Conservation (phyloP, 2,113 vertebrate genomes). For the Calyptommatus sinebrachiatus region DNA sequence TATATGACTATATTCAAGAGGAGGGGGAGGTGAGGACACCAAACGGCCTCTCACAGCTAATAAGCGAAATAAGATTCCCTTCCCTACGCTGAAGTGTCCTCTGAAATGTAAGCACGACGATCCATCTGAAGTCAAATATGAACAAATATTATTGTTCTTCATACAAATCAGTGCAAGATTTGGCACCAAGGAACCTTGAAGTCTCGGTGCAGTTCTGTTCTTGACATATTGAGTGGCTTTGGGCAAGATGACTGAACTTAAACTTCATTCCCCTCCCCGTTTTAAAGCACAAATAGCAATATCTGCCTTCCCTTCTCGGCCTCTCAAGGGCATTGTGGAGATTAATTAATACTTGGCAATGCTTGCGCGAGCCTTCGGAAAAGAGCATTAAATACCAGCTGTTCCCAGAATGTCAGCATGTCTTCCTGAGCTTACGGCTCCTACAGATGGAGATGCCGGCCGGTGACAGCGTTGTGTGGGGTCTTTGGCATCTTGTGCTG, state of each 20-base stretch:
- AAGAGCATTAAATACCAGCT: conserved; percentile 31
- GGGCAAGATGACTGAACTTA: background rate
- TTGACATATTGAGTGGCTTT: conserved; percentile 21
- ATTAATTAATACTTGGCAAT: conserved; percentile 29
- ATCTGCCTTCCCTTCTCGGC: conserved; percentile 13
- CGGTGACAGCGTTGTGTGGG: background rate
- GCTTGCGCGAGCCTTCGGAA: conserved; percentile 11
- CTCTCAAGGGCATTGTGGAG: conserved; percentile 21
- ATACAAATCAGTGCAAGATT: conserved; percentile 14
- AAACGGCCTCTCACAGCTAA: background rate
- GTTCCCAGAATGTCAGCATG: conserved; percentile 18
- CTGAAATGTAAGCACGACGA: background rate
- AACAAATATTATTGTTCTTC: conserved; percentile 26
- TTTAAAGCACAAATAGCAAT: conserved; percentile 5
- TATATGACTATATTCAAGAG: background rate
- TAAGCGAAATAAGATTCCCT: background rate
- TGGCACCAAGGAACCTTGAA: conserved; percentile 7
- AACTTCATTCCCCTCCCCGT: background rate
- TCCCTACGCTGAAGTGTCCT: background rate
- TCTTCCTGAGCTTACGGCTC: background rate
- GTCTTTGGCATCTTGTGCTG: background rate
- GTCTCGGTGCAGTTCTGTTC: conserved; percentile 6
- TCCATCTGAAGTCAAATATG: conserved; percentile 17
- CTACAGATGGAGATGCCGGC: background rate
- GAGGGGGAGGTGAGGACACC: background rate